Evolutionary conservation across 2,113 vertebrate species (phyloP).

Genomic region (Origma solitaria): DNA sequence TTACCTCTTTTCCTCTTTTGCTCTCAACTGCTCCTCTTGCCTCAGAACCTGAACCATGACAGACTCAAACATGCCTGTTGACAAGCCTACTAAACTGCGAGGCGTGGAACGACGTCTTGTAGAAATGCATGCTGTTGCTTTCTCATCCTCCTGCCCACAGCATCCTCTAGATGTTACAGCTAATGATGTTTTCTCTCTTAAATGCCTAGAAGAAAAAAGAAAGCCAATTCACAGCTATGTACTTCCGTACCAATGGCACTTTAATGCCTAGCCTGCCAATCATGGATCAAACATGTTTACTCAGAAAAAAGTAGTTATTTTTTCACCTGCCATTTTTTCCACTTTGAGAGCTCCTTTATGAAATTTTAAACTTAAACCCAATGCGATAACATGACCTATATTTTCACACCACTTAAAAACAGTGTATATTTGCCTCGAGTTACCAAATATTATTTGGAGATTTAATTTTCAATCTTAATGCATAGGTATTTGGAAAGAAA

Average conservation of each 20-base stretch:
- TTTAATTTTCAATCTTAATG: background rate
- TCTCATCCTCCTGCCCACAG: conserved; percentile 87
- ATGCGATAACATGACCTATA: background rate
- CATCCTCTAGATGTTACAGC: conserved; percentile 87
- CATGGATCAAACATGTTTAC: background rate
- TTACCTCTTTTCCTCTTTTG: conserved; percentile 94
- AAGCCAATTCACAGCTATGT: conserved; percentile 55
- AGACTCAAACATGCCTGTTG: conserved; percentile 86
- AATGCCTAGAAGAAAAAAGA: conserved; percentile 76
- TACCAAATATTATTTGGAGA: background rate
- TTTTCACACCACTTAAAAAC: background rate
- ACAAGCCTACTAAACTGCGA: conserved; percentile 82
- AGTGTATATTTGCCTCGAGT: background rate
- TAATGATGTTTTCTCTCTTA: conserved; percentile 92
- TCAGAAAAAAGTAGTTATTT: background rate
- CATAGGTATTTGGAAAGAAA: background rate
- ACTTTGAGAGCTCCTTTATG: background rate
- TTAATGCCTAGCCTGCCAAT: background rate
- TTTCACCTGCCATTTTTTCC: background rate
- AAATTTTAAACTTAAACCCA: background rate
- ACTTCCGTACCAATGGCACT: background rate
- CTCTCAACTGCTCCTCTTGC: conserved; percentile 89
- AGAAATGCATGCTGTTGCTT: conserved; percentile 75
- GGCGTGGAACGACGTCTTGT: conserved; percentile 84
- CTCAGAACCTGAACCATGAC: conserved; percentile 91